Base-by-base conservation (phyloP, 2,113 vertebrate species). In the Felis chaus region DNA sequence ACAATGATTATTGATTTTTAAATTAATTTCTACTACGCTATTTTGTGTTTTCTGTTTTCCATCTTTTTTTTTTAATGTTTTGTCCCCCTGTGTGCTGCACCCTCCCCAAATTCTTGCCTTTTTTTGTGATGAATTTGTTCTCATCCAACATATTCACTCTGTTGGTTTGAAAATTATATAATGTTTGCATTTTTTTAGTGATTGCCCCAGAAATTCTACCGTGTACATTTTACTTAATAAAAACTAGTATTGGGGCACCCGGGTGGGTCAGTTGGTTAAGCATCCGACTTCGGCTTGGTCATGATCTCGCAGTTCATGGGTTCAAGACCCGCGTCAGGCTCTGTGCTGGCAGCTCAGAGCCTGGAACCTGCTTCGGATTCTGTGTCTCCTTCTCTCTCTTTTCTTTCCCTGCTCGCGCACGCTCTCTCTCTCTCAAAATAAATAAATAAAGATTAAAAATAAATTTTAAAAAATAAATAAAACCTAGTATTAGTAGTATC, bases 171-270 rank as follows among this genome's bases (percentile, higher is more conserved):
- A 94, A 91, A 63, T 82, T 86, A 95, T 69, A 68, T 31, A 91
- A 4, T 61, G 78, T 87, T 84, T 94, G 15, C 82, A n/a, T 95
- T 87, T 81, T 91, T 88, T 94, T 50, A 69, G 86, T 78, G 68
- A 96, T 45, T 65, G 78, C 12, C 27, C 50, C 36, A 94, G 68
- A 97, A 94, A 95, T 41, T 88, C n/a, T 83, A 89, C 45, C 8
- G 14, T 84, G 16, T 45, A 63, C 53, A 63, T 83, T 94, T 94
- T 78, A 94, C 39, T 68, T 81, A 90, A 68, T 89, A 92, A 92
- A 84, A 94, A 21, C 12, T 57, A 82, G 50, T 84, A 80, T 57
- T 89, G 45, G 45, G 8, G 45, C 45, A 45, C 45, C 45, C 45
- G 45, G 45, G 7, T 45, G 45, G 45, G 1, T 45, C 45, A 45